A percentile compares a stretch with the other conserved stretches of the same genome.
Conservation (phyloP, 1,140 invertebrate species). For the Magallana gigas region DNA sequence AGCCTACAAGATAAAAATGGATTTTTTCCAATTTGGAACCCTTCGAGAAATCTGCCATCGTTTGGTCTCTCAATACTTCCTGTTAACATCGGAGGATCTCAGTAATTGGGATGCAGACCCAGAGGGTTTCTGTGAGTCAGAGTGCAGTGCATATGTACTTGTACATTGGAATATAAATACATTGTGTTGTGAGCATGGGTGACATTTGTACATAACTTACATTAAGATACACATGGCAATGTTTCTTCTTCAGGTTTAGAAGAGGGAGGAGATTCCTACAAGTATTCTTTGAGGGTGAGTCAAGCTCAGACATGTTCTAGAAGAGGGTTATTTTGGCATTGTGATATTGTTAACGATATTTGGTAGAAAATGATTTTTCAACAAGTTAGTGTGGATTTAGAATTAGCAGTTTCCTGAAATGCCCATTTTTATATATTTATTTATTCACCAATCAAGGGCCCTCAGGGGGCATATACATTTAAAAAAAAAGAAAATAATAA, state of each 20-base stretch:
- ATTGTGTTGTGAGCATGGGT: no score
- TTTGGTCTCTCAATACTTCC: conserved; percentile 92
- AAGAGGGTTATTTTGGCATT: no score
- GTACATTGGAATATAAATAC: no score
- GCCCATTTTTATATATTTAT: no score
- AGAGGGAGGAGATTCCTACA: conserved; percentile 94
- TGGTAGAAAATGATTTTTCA: no score
- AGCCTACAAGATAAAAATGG: conserved; percentile 85
- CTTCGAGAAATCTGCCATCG: conserved; percentile 89
- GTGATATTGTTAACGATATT: no score
- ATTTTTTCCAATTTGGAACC: conserved; percentile 86
- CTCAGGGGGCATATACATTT: no score
- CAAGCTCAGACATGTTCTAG: not conserved
- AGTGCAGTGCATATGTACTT: not conserved
- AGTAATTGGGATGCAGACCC: conserved; percentile 94
- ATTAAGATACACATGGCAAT: not conserved
- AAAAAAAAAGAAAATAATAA: no score
- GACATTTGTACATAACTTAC: no score
- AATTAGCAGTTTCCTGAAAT: no score
- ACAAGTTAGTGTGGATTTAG: no score
- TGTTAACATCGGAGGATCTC: conserved; percentile 90
- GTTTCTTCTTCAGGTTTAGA: conserved; percentile 84
- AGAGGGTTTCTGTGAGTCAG: conserved; percentile 88
- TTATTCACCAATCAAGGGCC: no score
- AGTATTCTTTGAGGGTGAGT: conserved; percentile 90